Evolutionary conservation across 2,888 invertebrate genomes (phyloP), one percentile per base, ranked within the genome.

Genomic region (Theodoxus fluviatilis): DNA sequence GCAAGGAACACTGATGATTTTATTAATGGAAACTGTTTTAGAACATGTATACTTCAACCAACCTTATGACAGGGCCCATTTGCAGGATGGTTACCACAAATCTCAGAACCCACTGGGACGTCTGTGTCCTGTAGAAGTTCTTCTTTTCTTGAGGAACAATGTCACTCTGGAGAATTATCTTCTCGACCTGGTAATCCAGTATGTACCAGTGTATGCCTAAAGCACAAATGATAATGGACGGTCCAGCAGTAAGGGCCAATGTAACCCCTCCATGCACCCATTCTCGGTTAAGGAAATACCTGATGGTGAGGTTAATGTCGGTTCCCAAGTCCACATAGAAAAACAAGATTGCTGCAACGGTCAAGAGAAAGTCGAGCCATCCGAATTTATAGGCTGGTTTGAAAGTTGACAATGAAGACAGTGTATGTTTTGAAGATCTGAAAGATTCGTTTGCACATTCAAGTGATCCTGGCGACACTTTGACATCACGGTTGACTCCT

Each of bases 11-110:
- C 33, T 35, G 15, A 31, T 35, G n/a, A 15, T n/a, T n/a, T 28
- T 7, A 37, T 57, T 35, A 37, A 15, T 33, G 37, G 1, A 65
- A 25, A 18, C 37, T 49, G 31, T 3, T 28, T 18, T 28, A 3
- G 15, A 0, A 15, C n/a, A 52, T 49, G 9, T n/a, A 37, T 18
- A 37, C 22, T 40, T 33, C 9, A 25, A 9, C 67, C 72, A 78
- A 82, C 83, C 83, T 80, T 28, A 83, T 77, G 52, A 81, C 78
- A 66, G 82, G 82, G 59, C 82, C 83, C 74, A 80, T 71, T 71
- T 80, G 79, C 2, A 80, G 74, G n/a, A 81, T 63, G 3, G 82
- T 82, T 69, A 81, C 76, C 18, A 80, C 43, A 40, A 83, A 77
- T 67, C 83, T 74, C 22, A 74, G 64, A 63, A 77, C 66, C 83